These are phyloP conservation scores for Grammomys dolichurus DNA, from an alignment of 2,113 vertebrate genomes.

Conservation along the genomic window DNA sequence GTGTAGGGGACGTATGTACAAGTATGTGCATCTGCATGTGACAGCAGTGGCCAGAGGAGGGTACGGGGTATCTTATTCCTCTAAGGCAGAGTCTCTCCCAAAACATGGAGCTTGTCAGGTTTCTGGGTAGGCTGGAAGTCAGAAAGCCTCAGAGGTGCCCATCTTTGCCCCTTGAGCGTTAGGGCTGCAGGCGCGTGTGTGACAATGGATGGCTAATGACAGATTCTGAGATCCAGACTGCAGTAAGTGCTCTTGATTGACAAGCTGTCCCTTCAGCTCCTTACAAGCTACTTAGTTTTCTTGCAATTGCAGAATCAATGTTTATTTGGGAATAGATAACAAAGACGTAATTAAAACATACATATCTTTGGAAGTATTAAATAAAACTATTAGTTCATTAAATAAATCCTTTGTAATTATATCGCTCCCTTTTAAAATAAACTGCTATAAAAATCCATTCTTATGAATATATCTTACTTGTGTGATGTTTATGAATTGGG, in stretches of 20 bases:
- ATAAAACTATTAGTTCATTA: neutral
- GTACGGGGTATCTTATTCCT: neutral
- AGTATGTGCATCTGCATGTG: neutral
- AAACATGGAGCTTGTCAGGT: neutral
- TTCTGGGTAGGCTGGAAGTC: neutral
- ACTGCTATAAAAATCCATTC: constrained; percentile 22
- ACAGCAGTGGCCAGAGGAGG: neutral
- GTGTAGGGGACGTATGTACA: neutral
- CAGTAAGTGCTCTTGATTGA: neutral
- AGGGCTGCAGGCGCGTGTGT: neutral
- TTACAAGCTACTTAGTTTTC: neutral
- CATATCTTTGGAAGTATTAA: neutral
- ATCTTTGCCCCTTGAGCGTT: neutral
- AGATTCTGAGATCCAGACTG: neutral
- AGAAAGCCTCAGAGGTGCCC: neutral
- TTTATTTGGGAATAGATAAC: constrained; percentile 15
- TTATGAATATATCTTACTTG: constrained; percentile 27
- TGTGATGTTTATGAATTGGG: constrained; percentile 27
- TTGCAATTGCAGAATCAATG: neutral
- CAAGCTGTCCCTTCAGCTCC: neutral
- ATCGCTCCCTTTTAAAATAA: neutral
- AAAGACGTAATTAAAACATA: neutral
- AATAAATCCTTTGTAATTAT: constrained; percentile 36
- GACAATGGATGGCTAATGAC: neutral
- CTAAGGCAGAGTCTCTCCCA: neutral